Evolutionary conservation across 2,113 vertebrate species (phyloP).

Genomic region (Parus major): DNA sequence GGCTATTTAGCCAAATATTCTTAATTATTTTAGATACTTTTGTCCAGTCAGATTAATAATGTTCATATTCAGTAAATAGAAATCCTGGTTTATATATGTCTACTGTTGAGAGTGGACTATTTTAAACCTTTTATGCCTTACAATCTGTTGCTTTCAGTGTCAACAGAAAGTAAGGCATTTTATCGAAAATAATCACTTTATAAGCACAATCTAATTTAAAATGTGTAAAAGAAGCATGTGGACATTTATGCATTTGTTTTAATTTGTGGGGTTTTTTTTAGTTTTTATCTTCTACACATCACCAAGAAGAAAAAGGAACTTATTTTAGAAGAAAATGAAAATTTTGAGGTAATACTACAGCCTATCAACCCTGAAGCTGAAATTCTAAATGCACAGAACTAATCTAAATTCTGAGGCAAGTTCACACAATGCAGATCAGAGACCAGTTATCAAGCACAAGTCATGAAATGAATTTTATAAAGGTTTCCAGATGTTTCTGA

Average conservation of each 20-base stretch:
- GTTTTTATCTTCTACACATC: neutral
- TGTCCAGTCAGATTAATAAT: neutral
- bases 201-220: neutral
- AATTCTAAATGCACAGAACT: neutral
- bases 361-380: neutral
- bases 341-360: neutral
- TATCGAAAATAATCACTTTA: neutral
- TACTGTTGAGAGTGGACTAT: neutral
- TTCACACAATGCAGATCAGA: neutral
- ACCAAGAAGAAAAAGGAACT: neutral
- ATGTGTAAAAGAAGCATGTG: neutral
- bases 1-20: neutral
- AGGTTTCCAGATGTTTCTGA: neutral
- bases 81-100: neutral
- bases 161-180: neutral
- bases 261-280: neutral
- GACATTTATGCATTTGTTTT: neutral
- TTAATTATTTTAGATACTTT: neutral
- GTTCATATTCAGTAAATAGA: neutral
- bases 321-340: neutral
- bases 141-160: neutral
- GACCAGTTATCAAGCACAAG: neutral
- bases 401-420: neutral
- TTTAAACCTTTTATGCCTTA: neutral
- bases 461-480: neutral